Percentiles rank a stretch among this genome's conserved stretches.
Evolutionary conservation across 2,888 invertebrate genomes (phyloP).

Genomic region (Thumatha senex): DNA sequence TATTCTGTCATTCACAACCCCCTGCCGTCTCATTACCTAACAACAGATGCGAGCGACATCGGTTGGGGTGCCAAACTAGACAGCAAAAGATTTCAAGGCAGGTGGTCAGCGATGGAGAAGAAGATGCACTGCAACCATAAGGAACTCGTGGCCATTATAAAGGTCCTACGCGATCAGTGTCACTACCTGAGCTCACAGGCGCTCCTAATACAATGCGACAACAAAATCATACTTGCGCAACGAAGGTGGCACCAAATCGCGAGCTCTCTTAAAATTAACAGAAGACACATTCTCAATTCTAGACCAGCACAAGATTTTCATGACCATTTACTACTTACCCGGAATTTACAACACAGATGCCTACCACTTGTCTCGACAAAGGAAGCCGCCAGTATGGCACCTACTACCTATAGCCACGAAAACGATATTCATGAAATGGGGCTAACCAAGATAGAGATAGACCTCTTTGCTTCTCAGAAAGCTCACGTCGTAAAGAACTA

Average conservation of each 20-base stretch:
- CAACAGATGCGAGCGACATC: neutral
- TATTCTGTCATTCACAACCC: neutral
- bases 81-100: neutral
- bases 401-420: conserved; percentile 15
- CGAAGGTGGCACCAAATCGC: neutral
- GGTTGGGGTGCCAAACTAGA: neutral
- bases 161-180: neutral
- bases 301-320: neutral
- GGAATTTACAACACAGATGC: neutral
- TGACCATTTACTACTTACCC: neutral
- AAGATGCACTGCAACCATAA: neutral
- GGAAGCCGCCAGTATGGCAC: conserved; percentile 27
- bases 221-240: neutral
- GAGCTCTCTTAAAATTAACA: neutral
- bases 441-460: conserved; percentile 27
- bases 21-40: neutral
- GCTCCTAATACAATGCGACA: neutral
- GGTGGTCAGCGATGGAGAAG: neutral
- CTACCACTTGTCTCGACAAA: neutral
- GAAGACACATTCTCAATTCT: neutral
- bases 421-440: conserved; percentile 25
- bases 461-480: conserved; percentile 30
- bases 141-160: neutral
- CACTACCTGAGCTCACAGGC: neutral
- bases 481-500: conserved; percentile 30